Evolutionary conservation across 2,888 invertebrate genomes (phyloP), one percentile per base, ranked within the genome.

Genomic region (Tenodera sinensis): DNA sequence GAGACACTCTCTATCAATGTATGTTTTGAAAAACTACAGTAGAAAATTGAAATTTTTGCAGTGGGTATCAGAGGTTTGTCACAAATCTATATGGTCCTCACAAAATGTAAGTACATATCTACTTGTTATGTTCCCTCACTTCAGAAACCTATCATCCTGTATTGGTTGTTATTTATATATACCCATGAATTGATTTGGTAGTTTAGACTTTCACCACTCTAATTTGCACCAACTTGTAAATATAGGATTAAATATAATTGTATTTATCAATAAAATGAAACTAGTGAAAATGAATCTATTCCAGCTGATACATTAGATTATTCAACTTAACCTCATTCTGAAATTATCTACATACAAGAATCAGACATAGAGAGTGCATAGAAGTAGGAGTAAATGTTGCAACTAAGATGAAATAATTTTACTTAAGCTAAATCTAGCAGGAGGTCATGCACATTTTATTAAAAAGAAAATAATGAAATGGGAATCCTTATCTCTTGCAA

Each of bases 51-150:
- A 89, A 90, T 90, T 90, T 91, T 91, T 91, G 84, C 90, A 90
- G 91, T 90, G 90, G 88, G 81, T 92, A 92, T 91, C 91, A 92
- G 92, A 92, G 92, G 90, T 92, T 92, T 92, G 92, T 92, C 91
- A 91, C 92, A 91, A 92, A 92, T 92, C 92, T 92, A 90, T 92
- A 92, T 91, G 92, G 92, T 89, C 92, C 92, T 89, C 91, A 92
- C 90, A 91, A 91, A 90, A 91, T 92, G 92, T 92, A 92, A 92
- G 92, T 92, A 91, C 85, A 82, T n/a, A 25, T 7, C 34, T 34
- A 42, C 2, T 71, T 87, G 82, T 71, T 83, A 4, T 20, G 34
- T 87, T 34, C 83, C 42, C 87, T 87, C 20, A 20, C 54, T 25
- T 4, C 54, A 42, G 34, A 87, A n/a, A 87, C 27, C 87, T 82